A percentile compares a stretch with the other conserved stretches of the same genome.
Evolutionary conservation across 2,797 vertebrate genomes (phyloP).

Genomic region (Coregonus sp.): DNA sequence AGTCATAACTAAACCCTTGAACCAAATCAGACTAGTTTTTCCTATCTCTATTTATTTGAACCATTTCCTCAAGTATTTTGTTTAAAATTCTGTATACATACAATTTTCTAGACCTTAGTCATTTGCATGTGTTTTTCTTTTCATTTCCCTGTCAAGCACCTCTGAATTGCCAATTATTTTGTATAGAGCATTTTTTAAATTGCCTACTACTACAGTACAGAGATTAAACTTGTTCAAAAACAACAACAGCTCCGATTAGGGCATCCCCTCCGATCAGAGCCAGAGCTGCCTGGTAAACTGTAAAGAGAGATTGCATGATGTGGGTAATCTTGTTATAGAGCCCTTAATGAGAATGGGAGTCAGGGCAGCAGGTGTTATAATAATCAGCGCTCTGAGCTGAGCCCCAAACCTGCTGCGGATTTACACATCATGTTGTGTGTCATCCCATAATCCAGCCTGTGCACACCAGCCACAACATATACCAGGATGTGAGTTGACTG

Average conservation of each 20-base stretch:
- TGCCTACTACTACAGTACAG: neutral
- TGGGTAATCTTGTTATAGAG: slow-evolving; percentile 28
- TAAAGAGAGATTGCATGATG: slow-evolving; percentile 15
- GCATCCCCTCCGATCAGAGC: neutral
- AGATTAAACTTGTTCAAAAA: neutral
- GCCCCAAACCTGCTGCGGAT: slow-evolving; percentile 29
- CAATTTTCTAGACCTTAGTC: too few species aligned
- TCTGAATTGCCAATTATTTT: neutral
- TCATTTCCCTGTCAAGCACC: neutral
- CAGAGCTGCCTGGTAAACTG: neutral
- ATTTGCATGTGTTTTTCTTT: neutral
- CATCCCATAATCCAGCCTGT: slow-evolving; percentile 12
- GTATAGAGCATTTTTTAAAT: neutral
- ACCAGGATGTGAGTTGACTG: neutral
- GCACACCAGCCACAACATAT: slow-evolving; percentile 2
- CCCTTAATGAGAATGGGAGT: slow-evolving; percentile 26
- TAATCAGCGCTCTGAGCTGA: slow-evolving; percentile 23
- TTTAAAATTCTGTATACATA: too few species aligned
- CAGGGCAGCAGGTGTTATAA: slow-evolving; percentile 27
- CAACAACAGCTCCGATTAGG: neutral
- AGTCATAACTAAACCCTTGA: slow-evolving; percentile 12
- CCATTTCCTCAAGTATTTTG: neutral
- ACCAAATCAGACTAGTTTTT: slow-evolving; percentile 3
- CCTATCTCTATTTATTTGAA: neutral
- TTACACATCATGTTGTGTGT: slow-evolving; percentile 13